Percentiles rank a stretch among this genome's conserved stretches.
phyloP scores from a whole-genome alignment of 2,113 vertebrate species.

The Azemiops feae region DNA sequence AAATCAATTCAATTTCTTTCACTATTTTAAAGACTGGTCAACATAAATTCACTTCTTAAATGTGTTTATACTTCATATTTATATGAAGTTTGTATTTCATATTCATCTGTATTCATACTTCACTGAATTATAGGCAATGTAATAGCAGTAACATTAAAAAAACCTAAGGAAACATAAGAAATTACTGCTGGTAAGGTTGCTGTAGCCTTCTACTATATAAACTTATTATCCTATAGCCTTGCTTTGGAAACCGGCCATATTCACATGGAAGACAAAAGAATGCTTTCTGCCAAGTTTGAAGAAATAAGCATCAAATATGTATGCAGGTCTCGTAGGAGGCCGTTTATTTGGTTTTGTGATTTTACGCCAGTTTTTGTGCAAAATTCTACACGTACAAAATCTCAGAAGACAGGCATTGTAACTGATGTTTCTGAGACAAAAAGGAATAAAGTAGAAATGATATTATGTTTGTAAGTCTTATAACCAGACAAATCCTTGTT shows the following conservation, averaged over 20 bases:
- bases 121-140: not conserved
- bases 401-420: conserved; percentile 6
- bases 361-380: conserved; percentile 13
- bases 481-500: conserved; percentile 10
- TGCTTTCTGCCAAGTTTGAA: conserved; percentile 31
- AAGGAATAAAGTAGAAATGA: not conserved
- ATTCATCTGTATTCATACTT: not conserved
- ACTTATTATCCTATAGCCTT: conserved; percentile 34
- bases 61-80: not conserved
- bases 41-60: not conserved
- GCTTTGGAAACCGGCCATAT: conserved; percentile 26
- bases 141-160: not conserved
- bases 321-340: conserved; percentile 26
- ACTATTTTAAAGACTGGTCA: not conserved
- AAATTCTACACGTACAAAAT: conserved; percentile 20
- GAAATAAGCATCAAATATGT: conserved; percentile 35
- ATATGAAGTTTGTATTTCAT: not conserved
- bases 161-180: not conserved
- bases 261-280: conserved; percentile 35
- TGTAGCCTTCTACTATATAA: conserved; percentile 12
- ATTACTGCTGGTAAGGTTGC: conserved; percentile 9
- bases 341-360: not conserved
- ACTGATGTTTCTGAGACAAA: not conserved
- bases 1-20: accelerated
- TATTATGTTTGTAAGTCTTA: not conserved